Conservation (phyloP, 2,113 vertebrate genomes). For the Bothrops jararaca region DNA sequence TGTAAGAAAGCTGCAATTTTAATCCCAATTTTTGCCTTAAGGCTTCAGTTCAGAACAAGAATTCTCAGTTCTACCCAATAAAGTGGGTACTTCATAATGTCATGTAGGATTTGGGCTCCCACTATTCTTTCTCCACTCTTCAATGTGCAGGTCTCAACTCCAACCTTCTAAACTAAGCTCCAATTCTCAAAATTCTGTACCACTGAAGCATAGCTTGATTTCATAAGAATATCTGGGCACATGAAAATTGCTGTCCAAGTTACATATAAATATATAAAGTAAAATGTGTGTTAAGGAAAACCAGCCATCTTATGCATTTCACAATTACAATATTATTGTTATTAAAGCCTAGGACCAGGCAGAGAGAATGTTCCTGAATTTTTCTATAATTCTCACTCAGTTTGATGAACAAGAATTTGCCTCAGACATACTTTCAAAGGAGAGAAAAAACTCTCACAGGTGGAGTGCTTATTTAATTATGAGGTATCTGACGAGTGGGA, state of each 20-base stretch:
- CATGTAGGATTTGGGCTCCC: neutral
- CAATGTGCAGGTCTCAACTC: neutral
- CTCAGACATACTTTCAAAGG: neutral
- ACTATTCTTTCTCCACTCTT: neutral
- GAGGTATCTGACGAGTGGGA: neutral
- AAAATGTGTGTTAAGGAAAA: neutral
- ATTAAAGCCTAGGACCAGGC: neutral
- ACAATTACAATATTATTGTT: neutral
- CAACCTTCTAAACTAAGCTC: neutral
- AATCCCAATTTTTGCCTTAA: neutral
- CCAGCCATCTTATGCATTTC: neutral
- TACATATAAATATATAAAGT: neutral
- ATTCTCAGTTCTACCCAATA: neutral
- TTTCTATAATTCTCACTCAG: neutral
- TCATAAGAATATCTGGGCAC: neutral
- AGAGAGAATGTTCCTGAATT: neutral
- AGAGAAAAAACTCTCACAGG: neutral
- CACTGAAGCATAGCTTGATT: neutral
- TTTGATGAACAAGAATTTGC: neutral
- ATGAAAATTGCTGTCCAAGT: neutral
- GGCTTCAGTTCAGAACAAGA: neutral
- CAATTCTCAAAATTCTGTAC: neutral
- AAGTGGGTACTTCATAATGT: neutral
- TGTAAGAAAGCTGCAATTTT: neutral
- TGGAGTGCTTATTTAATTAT: neutral